These are phyloP conservation scores for Meteorus sp. DNA, from an alignment of 1,140 invertebrate species.

Conservation along the genomic window DNA sequence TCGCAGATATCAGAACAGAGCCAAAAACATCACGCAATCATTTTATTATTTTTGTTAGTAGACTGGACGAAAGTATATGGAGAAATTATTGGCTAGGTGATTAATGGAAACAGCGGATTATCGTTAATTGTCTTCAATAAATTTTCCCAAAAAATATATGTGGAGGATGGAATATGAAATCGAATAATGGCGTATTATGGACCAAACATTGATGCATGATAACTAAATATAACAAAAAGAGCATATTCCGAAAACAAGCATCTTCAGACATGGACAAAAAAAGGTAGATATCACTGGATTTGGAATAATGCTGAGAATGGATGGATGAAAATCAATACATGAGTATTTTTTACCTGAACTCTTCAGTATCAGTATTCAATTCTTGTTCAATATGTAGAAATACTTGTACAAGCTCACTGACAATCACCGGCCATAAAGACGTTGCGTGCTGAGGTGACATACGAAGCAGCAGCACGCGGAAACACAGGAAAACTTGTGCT, in stretches of 20 bases:
- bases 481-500: constrained; percentile 88
- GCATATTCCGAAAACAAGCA: neutral
- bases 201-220: neutral
- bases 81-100: too few relatives aligned
- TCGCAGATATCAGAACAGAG: constrained; percentile 51
- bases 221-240: neutral
- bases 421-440: constrained; percentile 92
- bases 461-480: constrained; percentile 83
- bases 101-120: too few relatives aligned
- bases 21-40: constrained; percentile 54
- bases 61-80: too few relatives aligned
- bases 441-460: constrained; percentile 87
- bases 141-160: too few relatives aligned
- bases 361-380: constrained; percentile 75
- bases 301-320: constrained; percentile 16
- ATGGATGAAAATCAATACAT: constrained; percentile 35
- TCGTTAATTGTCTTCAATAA: too few relatives aligned
- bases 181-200: too few relatives aligned
- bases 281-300: neutral
- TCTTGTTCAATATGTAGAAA: constrained; percentile 90
- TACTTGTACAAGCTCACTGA: constrained; percentile 91
- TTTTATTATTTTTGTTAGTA: constrained; percentile 46
- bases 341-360: constrained; percentile 68
- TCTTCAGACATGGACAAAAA: neutral
- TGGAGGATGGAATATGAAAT: too few relatives aligned